Evolutionary conservation across 1,140 invertebrate species (phyloP).

Genomic region (Bemisia tabaci): DNA sequence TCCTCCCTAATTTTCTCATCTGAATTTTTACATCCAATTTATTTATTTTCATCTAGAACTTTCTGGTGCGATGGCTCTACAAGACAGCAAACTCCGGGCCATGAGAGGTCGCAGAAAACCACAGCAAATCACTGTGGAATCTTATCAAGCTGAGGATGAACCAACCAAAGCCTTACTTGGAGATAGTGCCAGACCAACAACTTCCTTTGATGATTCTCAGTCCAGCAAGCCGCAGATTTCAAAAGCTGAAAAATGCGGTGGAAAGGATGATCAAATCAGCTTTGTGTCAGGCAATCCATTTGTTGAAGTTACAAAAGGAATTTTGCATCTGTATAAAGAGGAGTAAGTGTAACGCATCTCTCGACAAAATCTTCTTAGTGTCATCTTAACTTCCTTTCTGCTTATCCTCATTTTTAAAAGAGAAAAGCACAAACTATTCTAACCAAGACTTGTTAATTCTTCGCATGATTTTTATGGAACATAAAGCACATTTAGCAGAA

Average conservation of each 20-base stretch:
- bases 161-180: constrained; percentile 18
- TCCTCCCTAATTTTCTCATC: too few species aligned
- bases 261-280: constrained; percentile 38
- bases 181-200: constrained; percentile 4
- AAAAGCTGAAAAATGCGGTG: constrained; percentile 19
- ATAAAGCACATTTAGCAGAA: too few species aligned
- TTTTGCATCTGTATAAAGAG: constrained; percentile 92
- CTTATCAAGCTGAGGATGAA: constrained; percentile 38
- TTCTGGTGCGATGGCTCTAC: neutral
- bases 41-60: neutral
- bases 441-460: too few species aligned
- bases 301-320: constrained; percentile 91
- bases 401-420: constrained; percentile 6
- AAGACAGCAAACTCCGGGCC: constrained; percentile 11
- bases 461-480: too few species aligned
- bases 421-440: neutral
- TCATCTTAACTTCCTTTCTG: neutral
- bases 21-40: neutral
- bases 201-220: constrained; percentile 20
- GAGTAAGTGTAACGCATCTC: constrained; percentile 43
- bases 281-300: constrained; percentile 95
- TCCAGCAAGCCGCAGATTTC: constrained; percentile 22
- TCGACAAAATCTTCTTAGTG: constrained; percentile 11
- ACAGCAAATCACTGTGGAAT: constrained; percentile 48
- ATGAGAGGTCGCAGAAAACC: constrained; percentile 39